Evolutionary conservation across 2,113 vertebrate species (phyloP).

Genomic region (Myotis yumanensis): DNA sequence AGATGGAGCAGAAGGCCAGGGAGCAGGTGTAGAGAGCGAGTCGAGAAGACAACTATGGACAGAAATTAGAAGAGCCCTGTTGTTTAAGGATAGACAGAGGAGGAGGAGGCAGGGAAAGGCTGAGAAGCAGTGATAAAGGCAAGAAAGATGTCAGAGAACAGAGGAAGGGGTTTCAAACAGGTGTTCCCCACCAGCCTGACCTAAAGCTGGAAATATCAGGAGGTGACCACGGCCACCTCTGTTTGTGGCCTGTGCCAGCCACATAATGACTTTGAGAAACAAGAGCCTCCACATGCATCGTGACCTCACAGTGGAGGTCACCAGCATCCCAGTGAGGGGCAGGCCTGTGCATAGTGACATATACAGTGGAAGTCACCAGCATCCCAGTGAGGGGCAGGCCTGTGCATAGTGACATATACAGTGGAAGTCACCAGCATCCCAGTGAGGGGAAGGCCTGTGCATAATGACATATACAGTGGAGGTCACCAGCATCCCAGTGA

Average conservation of each 20-base stretch:
- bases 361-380: too few relatives aligned
- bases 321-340: background rate
- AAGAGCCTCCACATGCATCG: background rate
- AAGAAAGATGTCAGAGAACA: background rate
- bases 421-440: rapidly evolving
- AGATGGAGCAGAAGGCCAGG: background rate
- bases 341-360: too few relatives aligned
- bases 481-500: background rate
- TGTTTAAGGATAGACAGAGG: background rate
- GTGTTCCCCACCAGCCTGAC: background rate
- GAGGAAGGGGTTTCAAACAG: background rate
- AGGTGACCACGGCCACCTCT: background rate
- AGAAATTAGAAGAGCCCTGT: background rate
- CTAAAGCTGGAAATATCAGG: background rate
- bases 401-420: too few relatives aligned
- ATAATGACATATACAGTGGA: rapidly evolving
- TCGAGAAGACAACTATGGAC: background rate
- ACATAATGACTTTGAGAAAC: background rate
- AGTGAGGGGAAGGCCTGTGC: too few relatives aligned
- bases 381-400: background rate
- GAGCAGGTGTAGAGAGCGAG: background rate
- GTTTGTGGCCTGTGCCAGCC: background rate
- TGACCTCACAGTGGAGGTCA: rapidly evolving
- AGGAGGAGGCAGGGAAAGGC: background rate
- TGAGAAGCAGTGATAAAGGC: background rate